Conservation (phyloP, 2,113 vertebrate genomes). For the Hylia prasina region DNA sequence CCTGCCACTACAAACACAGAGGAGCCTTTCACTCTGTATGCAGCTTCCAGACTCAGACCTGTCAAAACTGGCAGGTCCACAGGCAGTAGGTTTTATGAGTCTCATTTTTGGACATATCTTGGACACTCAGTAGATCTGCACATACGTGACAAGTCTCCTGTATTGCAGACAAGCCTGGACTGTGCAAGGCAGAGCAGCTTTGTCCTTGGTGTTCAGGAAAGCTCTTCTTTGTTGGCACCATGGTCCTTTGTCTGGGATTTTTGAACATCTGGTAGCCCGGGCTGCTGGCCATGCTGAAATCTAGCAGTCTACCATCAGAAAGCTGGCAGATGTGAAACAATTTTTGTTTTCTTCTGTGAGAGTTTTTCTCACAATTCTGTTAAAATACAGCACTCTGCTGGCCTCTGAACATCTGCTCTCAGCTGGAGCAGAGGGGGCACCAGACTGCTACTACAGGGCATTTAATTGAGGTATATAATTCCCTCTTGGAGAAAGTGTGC, state of each 20-base stretch:
- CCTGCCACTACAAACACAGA: neutral
- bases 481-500: neutral
- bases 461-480: neutral
- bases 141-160: neutral
- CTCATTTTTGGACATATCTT: neutral
- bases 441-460: neutral
- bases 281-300: neutral
- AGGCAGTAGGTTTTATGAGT: constrained; percentile 13
- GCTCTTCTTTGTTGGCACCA: neutral
- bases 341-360: neutral
- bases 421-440: neutral
- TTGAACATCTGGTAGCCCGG: neutral
- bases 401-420: constrained; percentile 23
- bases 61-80: constrained; percentile 38
- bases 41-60: constrained; percentile 40
- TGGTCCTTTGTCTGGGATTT: neutral
- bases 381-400: neutral
- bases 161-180: neutral
- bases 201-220: neutral
- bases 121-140: neutral
- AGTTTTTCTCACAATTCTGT: neutral
- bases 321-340: neutral
- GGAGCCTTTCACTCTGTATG: neutral
- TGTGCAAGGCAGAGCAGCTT: neutral
- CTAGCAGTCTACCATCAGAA: neutral